Evolutionary conservation across 2,888 invertebrate genomes (phyloP), one percentile per base, ranked within the genome.

Genomic region (Limnephilus lunatus): DNA sequence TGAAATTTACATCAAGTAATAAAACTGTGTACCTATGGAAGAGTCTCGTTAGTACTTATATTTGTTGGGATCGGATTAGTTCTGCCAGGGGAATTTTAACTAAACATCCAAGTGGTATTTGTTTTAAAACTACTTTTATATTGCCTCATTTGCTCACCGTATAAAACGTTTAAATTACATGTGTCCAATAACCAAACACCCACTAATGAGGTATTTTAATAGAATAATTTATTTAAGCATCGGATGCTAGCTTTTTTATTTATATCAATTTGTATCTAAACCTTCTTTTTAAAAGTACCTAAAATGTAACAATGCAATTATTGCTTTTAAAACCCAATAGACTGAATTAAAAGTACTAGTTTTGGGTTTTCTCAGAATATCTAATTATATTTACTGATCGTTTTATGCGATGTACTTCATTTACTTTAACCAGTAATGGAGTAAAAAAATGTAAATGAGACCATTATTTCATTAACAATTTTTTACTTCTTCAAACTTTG

Each of bases 51-150:
- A 87, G 87, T 53, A 15, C 19, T 15, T 83, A 25, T 68, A n/a
- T 68, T n/a, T 68, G 68, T 39, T 87, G 3, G 87, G 48, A 80
- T 9, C 81, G 80, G 80, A 89, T 89, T 89, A 89, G 88, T 89
- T 89, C 31, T 89, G 88, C 88, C 39, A 30, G 35, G 80, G 68
- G 88, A 35, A 35, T 89, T 89, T 44, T 80, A 32, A 80, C 31
- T 80, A 35, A 19, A 80, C 25, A 35, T 81, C 35, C 68, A 39
- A 89, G 32, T 80, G 88, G 68, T 89, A 32, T 39, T 80, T 32
- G 25, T 89, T 53, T 68, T 68, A 87, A 83, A n/a, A 87, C n/a
- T 53, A 12, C 44, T n/a, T 44, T 44, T 53, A n/a, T 68, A 30
- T 68, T 53, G 31, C 44, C 30, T 83, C 83, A 83, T 83, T 83